Conservation (phyloP, 2,797 vertebrate species). For the Alfaro cultratus region DNA sequence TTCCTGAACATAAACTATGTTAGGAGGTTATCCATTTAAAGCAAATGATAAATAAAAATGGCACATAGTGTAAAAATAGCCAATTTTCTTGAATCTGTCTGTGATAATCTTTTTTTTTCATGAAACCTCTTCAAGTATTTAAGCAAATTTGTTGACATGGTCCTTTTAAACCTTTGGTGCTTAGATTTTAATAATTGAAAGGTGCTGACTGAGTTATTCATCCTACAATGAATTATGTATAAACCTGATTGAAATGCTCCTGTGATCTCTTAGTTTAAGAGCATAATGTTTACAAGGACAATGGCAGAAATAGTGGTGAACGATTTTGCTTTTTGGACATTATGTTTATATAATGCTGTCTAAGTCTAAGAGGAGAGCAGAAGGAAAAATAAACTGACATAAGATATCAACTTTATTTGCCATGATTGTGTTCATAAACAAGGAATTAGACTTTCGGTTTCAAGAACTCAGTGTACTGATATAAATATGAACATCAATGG, state of each 20-base stretch:
- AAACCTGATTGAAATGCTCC: conserved; percentile 57
- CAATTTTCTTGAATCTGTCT: neutral
- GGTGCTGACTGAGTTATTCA: conserved; percentile 54
- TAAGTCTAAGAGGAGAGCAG: neutral
- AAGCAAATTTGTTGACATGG: conserved; percentile 29
- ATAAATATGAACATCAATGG: neutral
- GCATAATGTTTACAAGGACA: neutral
- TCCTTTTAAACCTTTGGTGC: conserved; percentile 41
- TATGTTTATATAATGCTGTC: neutral
- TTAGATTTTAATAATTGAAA: conserved; percentile 62
- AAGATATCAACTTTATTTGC: neutral
- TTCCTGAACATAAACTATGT: conserved; percentile 10
- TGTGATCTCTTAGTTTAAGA: conserved; percentile 28
- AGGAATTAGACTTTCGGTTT: neutral
- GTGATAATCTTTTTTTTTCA: neutral
- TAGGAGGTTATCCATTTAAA: conserved; percentile 2
- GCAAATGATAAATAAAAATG: neutral
- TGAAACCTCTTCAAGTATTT: neutral
- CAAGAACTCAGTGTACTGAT: neutral
- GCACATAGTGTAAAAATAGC: neutral
- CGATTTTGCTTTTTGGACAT: neutral
- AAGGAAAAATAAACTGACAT: neutral
- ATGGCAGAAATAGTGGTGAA: neutral
- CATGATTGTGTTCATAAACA: neutral
- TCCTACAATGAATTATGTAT: conserved; percentile 65